A percentile compares a stretch with the other conserved stretches of the same genome.
Evolutionary conservation across 2,113 vertebrate genomes (phyloP).

Genomic region (Neoarius graeffei): DNA sequence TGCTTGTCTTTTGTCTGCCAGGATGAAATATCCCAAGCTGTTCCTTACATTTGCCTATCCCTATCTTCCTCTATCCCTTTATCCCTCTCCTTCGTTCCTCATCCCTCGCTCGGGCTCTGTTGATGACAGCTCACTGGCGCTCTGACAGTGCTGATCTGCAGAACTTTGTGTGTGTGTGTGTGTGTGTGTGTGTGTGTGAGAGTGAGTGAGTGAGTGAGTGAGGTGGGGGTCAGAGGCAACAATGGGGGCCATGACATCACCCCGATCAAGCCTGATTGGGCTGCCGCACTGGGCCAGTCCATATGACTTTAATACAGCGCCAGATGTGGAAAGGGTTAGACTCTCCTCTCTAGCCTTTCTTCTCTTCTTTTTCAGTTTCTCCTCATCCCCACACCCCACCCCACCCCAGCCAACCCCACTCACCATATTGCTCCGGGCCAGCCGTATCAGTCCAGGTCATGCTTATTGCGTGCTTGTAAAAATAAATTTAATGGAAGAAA

Average conservation of each 20-base stretch:
- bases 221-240: conserved; percentile 58
- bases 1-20: conserved; percentile 22
- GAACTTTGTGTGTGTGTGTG: conserved; percentile 57
- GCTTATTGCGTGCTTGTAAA: conserved; percentile 63
- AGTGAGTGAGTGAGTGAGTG: neutral
- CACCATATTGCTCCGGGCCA: conserved; percentile 58
- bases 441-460: conserved; percentile 61
- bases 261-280: conserved; percentile 75
- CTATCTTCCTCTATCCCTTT: conserved; percentile 59
- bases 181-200: conserved; percentile 24
- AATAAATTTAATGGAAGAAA: conserved; percentile 64
- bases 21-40: conserved; percentile 35
- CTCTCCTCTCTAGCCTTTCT: conserved; percentile 30
- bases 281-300: conserved; percentile 53
- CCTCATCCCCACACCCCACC: neutral
- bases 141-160: conserved; percentile 57
- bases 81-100: conserved; percentile 49
- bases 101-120: conserved; percentile 45
- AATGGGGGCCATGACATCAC: conserved; percentile 73
- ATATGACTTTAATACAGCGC: conserved; percentile 78
- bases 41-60: conserved; percentile 47
- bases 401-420: neutral
- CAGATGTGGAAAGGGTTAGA: conserved; percentile 68
- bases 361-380: conserved; percentile 18
- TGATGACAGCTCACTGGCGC: conserved; percentile 72